phyloP scores from a whole-genome alignment of 2,888 invertebrate genomes.

The Drosophila demipolita region DNA sequence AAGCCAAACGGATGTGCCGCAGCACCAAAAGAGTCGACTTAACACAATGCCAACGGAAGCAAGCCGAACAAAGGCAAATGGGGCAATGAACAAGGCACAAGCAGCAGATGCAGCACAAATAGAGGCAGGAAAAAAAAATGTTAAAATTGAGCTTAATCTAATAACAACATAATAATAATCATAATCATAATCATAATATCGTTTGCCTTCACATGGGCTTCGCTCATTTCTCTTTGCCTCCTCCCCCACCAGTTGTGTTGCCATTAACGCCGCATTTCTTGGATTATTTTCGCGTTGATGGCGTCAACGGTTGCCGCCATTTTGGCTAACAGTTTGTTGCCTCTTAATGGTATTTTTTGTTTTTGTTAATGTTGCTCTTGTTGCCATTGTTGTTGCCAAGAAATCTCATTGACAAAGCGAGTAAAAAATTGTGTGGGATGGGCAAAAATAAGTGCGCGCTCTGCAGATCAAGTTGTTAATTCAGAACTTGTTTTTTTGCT shows the following conservation, averaged over 20 bases:
- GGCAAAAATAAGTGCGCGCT: conserved; percentile 54
- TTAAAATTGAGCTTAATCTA: conserved; percentile 83
- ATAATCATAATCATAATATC: conserved; percentile 83
- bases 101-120: conserved; percentile 7
- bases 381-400: conserved; percentile 49
- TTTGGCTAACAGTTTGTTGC: conserved; percentile 73
- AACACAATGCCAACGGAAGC: conserved; percentile 51
- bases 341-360: conserved; percentile 71
- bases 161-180: conserved; percentile 83
- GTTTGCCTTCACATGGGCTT: conserved; percentile 66
- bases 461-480: conserved; percentile 78
- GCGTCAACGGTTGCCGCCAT: conserved; percentile 59
- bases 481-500: conserved; percentile 59
- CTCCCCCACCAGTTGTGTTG: conserved; percentile 23
- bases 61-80: conserved; percentile 37
- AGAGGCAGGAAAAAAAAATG: conserved; percentile 44
- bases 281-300: conserved; percentile 79
- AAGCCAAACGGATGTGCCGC: conserved; percentile 72
- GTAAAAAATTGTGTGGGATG: not conserved
- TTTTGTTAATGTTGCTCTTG: conserved; percentile 20
- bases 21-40: conserved; percentile 55
- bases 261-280: conserved; percentile 76
- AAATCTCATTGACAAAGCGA: conserved; percentile 61
- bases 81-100: conserved; percentile 7
- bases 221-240: not conserved